These are phyloP conservation scores for Horisme vitalbata DNA, from an alignment of 2,888 invertebrate species.

Conservation along the genomic window DNA sequence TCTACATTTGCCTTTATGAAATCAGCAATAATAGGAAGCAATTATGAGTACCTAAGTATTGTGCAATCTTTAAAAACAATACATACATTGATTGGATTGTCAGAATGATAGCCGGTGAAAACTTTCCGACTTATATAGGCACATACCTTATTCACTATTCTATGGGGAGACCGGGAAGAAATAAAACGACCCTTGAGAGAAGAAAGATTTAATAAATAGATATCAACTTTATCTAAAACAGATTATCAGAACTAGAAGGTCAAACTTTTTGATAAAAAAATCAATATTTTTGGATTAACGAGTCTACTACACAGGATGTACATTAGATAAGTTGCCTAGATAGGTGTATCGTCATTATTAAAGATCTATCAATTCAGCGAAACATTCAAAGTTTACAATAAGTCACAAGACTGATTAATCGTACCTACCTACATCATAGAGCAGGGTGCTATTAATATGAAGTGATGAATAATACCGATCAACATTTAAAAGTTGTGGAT, in stretches of 20 bases:
- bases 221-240: slow-evolving; percentile 76
- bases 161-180: slow-evolving; percentile 13
- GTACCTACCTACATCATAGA: slow-evolving; percentile 39
- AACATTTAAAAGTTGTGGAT: slow-evolving; percentile 16
- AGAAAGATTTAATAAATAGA: slow-evolving; percentile 82
- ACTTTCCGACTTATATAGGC: no score
- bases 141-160: not conserved
- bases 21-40: no score
- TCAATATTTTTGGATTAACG: slow-evolving; percentile 53
- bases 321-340: slow-evolving; percentile 48
- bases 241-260: slow-evolving; percentile 69
- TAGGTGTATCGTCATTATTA: slow-evolving; percentile 37
- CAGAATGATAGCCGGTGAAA: no score
- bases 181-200: slow-evolving; percentile 69
- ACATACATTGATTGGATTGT: no score
- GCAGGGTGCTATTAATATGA: slow-evolving; percentile 67
- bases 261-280: slow-evolving; percentile 60
- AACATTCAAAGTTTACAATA: slow-evolving; percentile 37
- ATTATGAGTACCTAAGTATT: no score
- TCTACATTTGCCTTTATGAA: no score
- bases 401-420: slow-evolving; percentile 15
- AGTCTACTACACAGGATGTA: slow-evolving; percentile 57
- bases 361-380: slow-evolving; percentile 42
- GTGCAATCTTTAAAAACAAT: no score
- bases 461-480: slow-evolving; percentile 36